Base-by-base conservation (phyloP, 1,140 invertebrate genomes). In the Drosophila neocordata region DNA sequence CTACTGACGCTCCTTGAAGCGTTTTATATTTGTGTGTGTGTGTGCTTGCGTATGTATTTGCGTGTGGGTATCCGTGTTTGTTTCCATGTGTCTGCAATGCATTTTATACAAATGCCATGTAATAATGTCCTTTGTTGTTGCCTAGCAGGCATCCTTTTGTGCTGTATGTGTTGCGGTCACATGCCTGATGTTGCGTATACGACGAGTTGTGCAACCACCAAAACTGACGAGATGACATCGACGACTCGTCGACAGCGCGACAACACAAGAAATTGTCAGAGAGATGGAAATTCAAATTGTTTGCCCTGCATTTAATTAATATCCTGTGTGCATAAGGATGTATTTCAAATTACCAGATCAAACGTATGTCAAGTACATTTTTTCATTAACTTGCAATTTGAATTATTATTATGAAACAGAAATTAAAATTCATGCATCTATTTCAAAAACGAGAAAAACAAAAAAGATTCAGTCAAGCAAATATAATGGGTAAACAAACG, bases 401-500 rank as follows among this genome's bases (percentile, higher is more conserved):
- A 18, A 31, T 31, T 31, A 31, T 31, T 6, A 31, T 31, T 31
- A 31, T 31, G 1, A 27, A 44, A 41, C 38, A 1, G 3, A 34
- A 34, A 34, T 18, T 18, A 2, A 44, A 13, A 41, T 12, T 9
- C n/a, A 18, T 7, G 8, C 35, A 38, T 35, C 51, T 52, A 57
- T 18, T 38, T 12, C 41, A 38, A 53, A 24, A 24, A n/a, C n/a
- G 24, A 24, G 1, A 31, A 31, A 31, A 7, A 31, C 7, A 12
- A 27, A 27, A 34, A 56, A 27, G 69, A 79, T 61, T 72, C 79
- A 79, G 67, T 73, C 31, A 65, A 75, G 53, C 72, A 66, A 56
- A 56, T 52, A 80, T 79, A 83, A 81, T 82, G 63, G 58, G 56
- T 34, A 35, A 24, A 13, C 15, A 61, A 78, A 53, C 57, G 60